Conservation (phyloP, 2,797 vertebrate species). For the Sibirionetta formosa region DNA sequence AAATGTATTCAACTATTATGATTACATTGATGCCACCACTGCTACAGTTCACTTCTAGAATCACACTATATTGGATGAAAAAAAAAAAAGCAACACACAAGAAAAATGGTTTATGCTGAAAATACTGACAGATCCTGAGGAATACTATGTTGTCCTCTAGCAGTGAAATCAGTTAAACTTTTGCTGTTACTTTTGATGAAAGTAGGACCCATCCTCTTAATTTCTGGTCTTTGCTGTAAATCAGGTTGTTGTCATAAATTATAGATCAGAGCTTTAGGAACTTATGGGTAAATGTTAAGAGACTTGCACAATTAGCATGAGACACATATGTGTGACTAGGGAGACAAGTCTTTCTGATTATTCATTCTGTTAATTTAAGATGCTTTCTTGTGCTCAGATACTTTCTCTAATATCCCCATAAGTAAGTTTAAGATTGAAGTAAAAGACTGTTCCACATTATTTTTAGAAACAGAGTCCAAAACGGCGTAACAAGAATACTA, state of each 20-base stretch:
- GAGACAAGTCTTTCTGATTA: not conserved
- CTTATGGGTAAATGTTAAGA: not conserved
- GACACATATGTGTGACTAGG: not conserved
- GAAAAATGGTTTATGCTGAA: not conserved
- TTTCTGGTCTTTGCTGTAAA: constrained; percentile 7
- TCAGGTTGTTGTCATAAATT: constrained; percentile 21
- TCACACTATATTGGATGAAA: not conserved
- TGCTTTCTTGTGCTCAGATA: not conserved
- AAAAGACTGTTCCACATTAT: not conserved
- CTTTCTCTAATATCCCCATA: not conserved
- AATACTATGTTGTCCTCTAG: not conserved
- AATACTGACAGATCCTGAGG: not conserved
- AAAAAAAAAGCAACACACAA: not conserved
- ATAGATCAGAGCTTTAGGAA: constrained; percentile 42
- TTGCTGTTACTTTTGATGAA: not conserved
- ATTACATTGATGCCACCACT: not conserved
- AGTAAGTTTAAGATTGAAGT: not conserved
- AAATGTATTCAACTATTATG: not conserved
- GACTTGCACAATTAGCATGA: constrained; percentile 18
- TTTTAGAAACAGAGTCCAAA: not conserved
- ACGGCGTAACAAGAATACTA: accelerated
- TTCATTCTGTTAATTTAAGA: not conserved
- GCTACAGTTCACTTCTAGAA: not conserved
- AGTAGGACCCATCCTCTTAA: not conserved
- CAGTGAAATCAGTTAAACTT: not conserved